Percentiles rank a stretch among this genome's conserved stretches.
Conservation (phyloP, 2,797 vertebrate species). For the Propithecus perrieri region DNA sequence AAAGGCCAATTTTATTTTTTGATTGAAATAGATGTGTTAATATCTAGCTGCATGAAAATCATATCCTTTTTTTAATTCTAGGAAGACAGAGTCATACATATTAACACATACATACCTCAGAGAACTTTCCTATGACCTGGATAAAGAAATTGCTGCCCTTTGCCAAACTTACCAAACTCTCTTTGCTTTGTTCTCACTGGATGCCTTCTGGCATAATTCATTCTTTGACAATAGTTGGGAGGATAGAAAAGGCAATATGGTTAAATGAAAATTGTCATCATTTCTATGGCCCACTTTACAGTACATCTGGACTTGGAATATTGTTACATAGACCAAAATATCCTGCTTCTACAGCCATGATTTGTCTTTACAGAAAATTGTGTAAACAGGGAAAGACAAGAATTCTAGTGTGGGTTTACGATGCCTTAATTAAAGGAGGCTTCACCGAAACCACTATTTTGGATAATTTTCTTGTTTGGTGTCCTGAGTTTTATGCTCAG, state of each 20-base stretch:
- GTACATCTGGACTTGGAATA: neutral
- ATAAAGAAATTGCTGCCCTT: neutral
- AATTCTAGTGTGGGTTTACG: neutral
- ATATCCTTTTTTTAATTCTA: neutral
- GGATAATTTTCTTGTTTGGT: conserved; percentile 16
- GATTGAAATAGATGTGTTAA: neutral
- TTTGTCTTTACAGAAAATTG: neutral
- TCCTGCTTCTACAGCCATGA: neutral
- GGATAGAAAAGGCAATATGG: neutral
- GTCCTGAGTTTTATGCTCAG: neutral
- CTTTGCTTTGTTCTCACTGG: neutral
- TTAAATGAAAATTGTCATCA: neutral
- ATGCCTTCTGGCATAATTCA: neutral
- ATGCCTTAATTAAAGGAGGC: neutral
- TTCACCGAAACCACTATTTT: neutral
- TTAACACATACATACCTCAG: neutral
- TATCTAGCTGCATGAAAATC: neutral
- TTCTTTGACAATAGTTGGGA: neutral
- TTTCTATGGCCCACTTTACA: neutral
- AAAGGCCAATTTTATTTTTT: conserved; percentile 13
- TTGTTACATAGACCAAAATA: neutral
- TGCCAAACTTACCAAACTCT: neutral
- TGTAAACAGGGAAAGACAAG: neutral
- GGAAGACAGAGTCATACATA: neutral
- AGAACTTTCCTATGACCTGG: neutral